Base-by-base conservation (phyloP, 2,797 vertebrate species). In the Semaprochilodus insignis region DNA sequence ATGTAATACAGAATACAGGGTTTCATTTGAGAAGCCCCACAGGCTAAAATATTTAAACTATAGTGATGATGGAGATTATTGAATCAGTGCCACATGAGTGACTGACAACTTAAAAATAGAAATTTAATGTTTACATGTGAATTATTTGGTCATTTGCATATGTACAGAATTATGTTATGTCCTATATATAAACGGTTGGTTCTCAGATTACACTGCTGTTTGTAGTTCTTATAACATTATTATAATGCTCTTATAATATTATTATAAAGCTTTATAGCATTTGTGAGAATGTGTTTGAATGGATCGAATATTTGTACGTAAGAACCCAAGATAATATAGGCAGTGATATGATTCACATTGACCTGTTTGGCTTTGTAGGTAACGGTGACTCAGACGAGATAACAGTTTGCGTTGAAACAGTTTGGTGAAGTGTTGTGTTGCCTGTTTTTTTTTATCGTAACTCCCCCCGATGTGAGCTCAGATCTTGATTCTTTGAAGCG, bases 401-500 rank as follows among this genome's bases (percentile, higher is more conserved):
- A 8, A n/a, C 21, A 59, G n/a, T 19, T 54, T 57, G 6, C 55
- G 11, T 25, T 25, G 23, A n/a, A 14, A 70, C 44, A 4, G 23
- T n/a, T 16, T 44, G 6, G 23, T 3, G 16, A 48, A 54, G 19
- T 1, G 10, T 52, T 54, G 2, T 6, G 6, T 19, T 54, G 1
- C 48, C 69, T 40, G 16, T 31, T 55, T 10, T 31, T 55, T 10
- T 52, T 31, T 55, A 17, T 16, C 48, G 25, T 16, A 27, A 70
- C 48, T 71, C 31, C 40, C 27, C 54, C 76, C 59, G 76, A 83
- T 83, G 71, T 23, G 51, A 51, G 31, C 55, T 82, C 5, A 57
- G 59, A 40, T 70, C 23, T 82, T 72, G 23, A 40, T 34, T 52
- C 67, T 71, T 72, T 82, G 57, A 83, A 77, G 62, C 75, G 27